Conservation (phyloP, 2,113 vertebrate genomes). For the Cricetomys ansorgei region DNA sequence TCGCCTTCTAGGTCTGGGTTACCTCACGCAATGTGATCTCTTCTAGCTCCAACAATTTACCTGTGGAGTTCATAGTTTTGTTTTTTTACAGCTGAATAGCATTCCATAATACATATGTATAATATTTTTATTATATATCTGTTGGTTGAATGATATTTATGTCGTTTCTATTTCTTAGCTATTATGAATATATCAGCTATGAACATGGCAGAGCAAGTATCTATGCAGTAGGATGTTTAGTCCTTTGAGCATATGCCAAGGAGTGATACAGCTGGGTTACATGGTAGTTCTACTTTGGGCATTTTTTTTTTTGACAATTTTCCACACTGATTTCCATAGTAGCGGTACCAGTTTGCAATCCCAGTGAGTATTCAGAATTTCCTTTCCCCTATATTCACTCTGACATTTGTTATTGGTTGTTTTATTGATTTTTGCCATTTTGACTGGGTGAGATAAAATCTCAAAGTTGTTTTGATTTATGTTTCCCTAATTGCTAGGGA, state of each 20-base stretch:
- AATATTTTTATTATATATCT: not conserved
- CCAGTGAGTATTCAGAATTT: not conserved
- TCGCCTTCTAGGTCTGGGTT: not conserved
- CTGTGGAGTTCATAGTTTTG: not conserved
- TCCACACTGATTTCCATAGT: not conserved
- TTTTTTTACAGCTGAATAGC: not conserved
- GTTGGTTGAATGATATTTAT: not conserved
- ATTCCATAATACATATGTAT: not conserved
- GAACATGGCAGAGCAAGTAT: not conserved
- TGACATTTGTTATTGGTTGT: not conserved
- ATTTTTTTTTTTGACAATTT: not conserved
- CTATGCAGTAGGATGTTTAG: not conserved
- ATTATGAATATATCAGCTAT: not conserved
- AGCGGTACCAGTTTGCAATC: not conserved
- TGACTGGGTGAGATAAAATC: not conserved
- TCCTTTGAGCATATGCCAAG: not conserved
- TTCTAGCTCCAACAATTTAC: not conserved
- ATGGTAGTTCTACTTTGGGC: not conserved
- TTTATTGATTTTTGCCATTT: not conserved
- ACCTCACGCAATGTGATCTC: not conserved
- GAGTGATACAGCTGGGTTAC: not conserved
- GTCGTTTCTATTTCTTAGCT: not conserved
- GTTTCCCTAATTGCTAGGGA: not conserved
- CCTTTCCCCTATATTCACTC: not conserved
- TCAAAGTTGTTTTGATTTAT: not conserved